Evolutionary conservation across 2,797 vertebrate species (phyloP), one percentile per base, ranked within the genome.

Genomic region (Parotocinclus haroldoi): DNA sequence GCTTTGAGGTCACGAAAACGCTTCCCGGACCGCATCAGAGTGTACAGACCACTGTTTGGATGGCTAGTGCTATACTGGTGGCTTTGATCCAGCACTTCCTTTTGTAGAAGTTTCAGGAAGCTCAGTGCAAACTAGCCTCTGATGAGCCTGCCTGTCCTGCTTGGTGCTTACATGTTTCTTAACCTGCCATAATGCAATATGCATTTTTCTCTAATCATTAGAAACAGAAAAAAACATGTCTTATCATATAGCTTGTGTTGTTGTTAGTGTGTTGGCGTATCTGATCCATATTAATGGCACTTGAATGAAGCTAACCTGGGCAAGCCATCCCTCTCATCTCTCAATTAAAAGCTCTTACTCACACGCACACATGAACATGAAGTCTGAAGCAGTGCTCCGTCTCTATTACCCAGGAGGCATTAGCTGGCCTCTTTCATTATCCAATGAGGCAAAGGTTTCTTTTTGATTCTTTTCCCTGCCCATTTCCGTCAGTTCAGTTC

Each of bases 401-500:
- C 76, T 78, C 67, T 75, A 71, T 78, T 78, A 78, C 52, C 70
- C 67, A 75, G 67, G 66, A 67, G 70, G 69, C 64, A 78, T 75
- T 71, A 78, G 59, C 63, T 59, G 58, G 68, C 59, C 67, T 65
- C 56, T 70, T 73, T 78, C 73, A 73, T 75, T 75, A 75, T 61
- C 70, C 73, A 78, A 78, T 78, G 73, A 78, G 67, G 71, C 27
- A 38, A 40, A 49, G 63, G 46, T 58, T 61, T 60, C 38, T 51
- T 72, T 68, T 71, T 56, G 19, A 17, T 58, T 48, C 49, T 56
- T 60, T 63, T 65, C 49, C 60, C 59, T 64, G 59, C 65, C 65
- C 38, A 57, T 57, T 79, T 68, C 62, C 67, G 69, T 74, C 53
- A 44, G 50, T 70, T 75, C 73, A 62, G 50, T 70, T 75, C 73